Evolutionary conservation across 1,140 invertebrate species (phyloP).

Genomic region (Acromyrmex heyeri): DNA sequence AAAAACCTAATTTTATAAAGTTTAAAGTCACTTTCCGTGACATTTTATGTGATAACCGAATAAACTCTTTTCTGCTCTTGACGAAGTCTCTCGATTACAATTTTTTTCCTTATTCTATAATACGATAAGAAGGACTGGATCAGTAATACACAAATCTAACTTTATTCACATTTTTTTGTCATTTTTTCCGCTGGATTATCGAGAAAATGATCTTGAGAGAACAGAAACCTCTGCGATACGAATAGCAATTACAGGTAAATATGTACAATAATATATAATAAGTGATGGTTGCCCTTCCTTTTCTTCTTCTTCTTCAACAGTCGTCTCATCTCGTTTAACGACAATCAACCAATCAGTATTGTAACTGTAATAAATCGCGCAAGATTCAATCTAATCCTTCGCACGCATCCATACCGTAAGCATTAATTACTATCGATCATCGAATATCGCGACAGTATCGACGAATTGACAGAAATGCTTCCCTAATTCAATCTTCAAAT

Average conservation of each 20-base stretch:
- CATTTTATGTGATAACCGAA: background rate
- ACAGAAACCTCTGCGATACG: constrained; percentile 77
- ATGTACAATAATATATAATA: constrained; percentile 80
- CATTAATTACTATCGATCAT: constrained; percentile 65
- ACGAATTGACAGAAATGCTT: constrained; percentile 74
- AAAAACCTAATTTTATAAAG: constrained; percentile 3
- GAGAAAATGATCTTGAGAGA: constrained; percentile 79
- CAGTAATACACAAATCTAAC: constrained; percentile 84
- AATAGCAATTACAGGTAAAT: constrained; percentile 78
- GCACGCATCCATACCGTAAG: constrained; percentile 32
- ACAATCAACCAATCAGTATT: constrained; percentile 79
- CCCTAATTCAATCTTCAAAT: constrained; percentile 16
- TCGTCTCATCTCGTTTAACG: constrained; percentile 69
- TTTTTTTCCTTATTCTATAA: constrained; percentile 19
- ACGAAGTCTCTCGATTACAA: background rate
- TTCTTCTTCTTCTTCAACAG: constrained; percentile 62
- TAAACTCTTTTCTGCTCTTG: background rate
- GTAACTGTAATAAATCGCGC: constrained; percentile 78
- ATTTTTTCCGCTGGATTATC: constrained; percentile 76
- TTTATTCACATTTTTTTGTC: constrained; percentile 78
- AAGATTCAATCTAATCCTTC: constrained; percentile 72
- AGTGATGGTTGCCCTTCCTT: constrained; percentile 71
- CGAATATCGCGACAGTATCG: constrained; percentile 74
- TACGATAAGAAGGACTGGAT: constrained; percentile 47
- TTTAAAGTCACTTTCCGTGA: background rate